phyloP scores from a whole-genome alignment of 2,113 vertebrate genomes.

The Sprattus sprattus region DNA sequence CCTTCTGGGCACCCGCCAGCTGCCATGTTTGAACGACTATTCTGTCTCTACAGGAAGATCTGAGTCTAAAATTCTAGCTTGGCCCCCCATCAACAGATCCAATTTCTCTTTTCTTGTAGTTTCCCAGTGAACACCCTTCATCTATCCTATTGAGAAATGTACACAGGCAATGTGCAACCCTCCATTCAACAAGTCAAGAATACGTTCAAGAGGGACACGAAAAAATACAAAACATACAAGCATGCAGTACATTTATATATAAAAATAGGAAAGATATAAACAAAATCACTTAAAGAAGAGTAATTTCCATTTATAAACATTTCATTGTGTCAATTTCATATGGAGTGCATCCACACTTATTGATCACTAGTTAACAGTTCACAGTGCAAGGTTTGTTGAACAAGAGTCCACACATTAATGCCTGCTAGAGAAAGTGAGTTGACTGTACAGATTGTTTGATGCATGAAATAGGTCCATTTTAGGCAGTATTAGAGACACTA shows the following conservation, averaged over 20 bases:
- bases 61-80: not conserved
- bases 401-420: not conserved
- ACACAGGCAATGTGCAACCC: not conserved
- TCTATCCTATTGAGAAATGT: not conserved
- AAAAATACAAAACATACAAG: not conserved
- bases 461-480: not conserved
- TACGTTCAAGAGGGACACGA: not conserved
- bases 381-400: not conserved
- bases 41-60: not conserved
- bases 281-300: not conserved
- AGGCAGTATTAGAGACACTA: not conserved
- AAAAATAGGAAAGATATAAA: not conserved
- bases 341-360: not conserved
- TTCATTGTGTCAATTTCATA: not conserved
- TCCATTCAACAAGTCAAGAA: not conserved
- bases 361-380: not conserved
- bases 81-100: not conserved
- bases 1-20: not conserved
- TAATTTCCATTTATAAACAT: not conserved
- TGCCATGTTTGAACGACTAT: not conserved
- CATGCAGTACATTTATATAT: not conserved
- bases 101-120: not conserved
- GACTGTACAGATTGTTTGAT: not conserved
- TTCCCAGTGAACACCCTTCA: not conserved
- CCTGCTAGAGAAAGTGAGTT: not conserved